Percentiles rank a stretch among this genome's conserved stretches.
Evolutionary conservation across 2,113 vertebrate genomes (phyloP).

Genomic region (Falco punctatus): DNA sequence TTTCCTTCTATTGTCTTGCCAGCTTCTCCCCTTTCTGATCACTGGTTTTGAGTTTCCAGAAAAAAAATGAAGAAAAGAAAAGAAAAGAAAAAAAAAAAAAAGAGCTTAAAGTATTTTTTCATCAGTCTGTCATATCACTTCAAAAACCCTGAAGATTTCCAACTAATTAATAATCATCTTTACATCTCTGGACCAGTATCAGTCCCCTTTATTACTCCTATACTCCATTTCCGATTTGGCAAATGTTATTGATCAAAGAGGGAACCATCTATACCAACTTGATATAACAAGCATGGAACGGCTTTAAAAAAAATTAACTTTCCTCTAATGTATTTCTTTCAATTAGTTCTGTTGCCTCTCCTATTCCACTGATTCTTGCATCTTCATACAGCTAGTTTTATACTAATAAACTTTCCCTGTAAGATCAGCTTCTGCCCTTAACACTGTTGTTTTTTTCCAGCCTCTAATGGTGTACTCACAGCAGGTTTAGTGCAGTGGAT

Average conservation of each 20-base stretch:
- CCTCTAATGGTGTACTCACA: background rate
- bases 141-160: constrained; percentile 14
- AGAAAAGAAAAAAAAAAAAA: background rate
- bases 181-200: background rate
- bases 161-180: constrained; percentile 39
- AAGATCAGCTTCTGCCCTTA: background rate
- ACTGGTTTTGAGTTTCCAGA: background rate
- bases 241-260: constrained; percentile 11
- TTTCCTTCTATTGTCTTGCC: background rate
- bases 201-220: background rate
- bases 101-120: background rate
- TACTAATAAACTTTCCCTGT: background rate
- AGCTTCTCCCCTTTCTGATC: background rate
- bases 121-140: background rate
- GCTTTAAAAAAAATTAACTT: background rate
- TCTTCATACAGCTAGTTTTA: background rate
- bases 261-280: background rate
- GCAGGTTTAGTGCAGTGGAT: background rate
- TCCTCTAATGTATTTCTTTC: background rate
- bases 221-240: background rate
- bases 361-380: constrained; percentile 30
- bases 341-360: constrained; percentile 16
- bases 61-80: background rate
- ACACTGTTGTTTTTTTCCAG: background rate
- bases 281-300: background rate